Conservation (phyloP, 1,140 invertebrate genomes). For the Neodiprion fabricii region DNA sequence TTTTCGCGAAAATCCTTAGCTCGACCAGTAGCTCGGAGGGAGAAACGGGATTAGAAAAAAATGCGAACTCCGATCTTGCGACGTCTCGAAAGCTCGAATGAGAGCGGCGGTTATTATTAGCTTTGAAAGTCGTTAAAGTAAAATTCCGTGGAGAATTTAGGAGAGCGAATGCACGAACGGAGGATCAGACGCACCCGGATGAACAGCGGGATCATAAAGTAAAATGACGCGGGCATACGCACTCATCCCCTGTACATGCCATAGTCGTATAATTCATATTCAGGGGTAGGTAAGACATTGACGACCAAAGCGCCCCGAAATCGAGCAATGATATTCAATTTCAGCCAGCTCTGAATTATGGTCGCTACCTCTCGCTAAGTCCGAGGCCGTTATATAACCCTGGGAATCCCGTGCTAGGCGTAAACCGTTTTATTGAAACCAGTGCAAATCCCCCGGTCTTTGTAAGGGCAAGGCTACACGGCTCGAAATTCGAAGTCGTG, state of each 20-base stretch:
- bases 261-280: too few relatives aligned
- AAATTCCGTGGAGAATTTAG: neutral
- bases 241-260: neutral
- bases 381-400: neutral
- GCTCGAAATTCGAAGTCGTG: too few relatives aligned
- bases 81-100: too few relatives aligned
- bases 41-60: too few relatives aligned
- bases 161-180: too few relatives aligned
- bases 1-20: too few relatives aligned
- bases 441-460: neutral
- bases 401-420: neutral
- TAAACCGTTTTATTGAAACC: constrained; percentile 4
- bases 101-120: neutral
- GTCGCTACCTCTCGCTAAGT: neutral
- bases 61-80: too few relatives aligned
- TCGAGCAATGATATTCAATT: neutral
- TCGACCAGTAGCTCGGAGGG: too few relatives aligned
- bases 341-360: neutral
- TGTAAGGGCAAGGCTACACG: too few relatives aligned
- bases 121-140: neutral
- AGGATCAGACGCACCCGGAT: neutral
- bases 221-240: neutral
- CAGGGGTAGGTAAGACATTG: neutral
- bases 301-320: neutral
- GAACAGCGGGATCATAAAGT: neutral